These are phyloP conservation scores for Dione vanillae DNA, from an alignment of 2,888 invertebrate species.

Conservation along the genomic window DNA sequence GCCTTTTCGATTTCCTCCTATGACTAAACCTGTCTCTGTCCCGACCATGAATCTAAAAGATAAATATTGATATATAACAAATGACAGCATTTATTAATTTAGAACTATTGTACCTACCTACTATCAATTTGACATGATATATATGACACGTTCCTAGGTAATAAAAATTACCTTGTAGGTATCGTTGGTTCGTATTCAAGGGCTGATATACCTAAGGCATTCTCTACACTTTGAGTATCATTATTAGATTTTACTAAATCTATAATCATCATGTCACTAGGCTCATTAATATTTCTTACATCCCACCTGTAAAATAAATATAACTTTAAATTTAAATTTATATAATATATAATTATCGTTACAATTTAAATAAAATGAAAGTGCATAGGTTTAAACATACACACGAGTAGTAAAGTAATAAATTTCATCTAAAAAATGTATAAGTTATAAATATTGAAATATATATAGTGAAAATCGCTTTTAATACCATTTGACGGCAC, in stretches of 20 bases:
- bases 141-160: neutral
- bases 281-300: slow-evolving; percentile 87
- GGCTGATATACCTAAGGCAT: slow-evolving; percentile 87
- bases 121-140: neutral
- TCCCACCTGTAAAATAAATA: slow-evolving; percentile 86
- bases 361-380: too few relatives aligned
- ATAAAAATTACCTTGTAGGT: slow-evolving; percentile 85
- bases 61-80: neutral
- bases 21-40: slow-evolving; percentile 88
- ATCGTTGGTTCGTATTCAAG: slow-evolving; percentile 91
- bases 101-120: too few relatives aligned
- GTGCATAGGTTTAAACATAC: too few relatives aligned
- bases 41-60: slow-evolving; percentile 87
- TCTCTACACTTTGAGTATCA: slow-evolving; percentile 83
- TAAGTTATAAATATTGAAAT: neutral
- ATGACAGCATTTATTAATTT: too few relatives aligned
- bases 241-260: slow-evolving; percentile 86
- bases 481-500: slow-evolving; percentile 90
- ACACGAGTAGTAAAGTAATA: too few relatives aligned
- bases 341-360: too few relatives aligned
- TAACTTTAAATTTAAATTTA: too few relatives aligned
- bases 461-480: neutral
- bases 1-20: slow-evolving; percentile 90
- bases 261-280: slow-evolving; percentile 87
- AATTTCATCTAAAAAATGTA: neutral